Percentiles rank a stretch among this genome's conserved stretches.
phyloP scores from a whole-genome alignment of 2,888 invertebrate species.

The Conomelus anceps region DNA sequence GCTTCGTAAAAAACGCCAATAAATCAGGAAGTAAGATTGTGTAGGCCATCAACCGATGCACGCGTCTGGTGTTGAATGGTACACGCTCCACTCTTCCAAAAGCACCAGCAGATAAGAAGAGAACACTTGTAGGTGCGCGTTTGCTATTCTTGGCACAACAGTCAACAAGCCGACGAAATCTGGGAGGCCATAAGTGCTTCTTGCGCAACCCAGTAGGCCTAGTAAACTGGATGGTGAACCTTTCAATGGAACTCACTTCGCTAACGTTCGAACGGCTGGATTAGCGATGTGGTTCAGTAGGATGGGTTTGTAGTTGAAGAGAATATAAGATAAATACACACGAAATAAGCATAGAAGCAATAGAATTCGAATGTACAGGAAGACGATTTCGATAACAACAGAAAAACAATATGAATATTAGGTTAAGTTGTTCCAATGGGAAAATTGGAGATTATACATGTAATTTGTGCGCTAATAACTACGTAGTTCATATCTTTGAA shows the following conservation, averaged over 20 bases:
- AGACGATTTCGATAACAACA: too few relatives aligned
- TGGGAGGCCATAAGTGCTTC: neutral
- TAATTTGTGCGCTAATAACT: too few relatives aligned
- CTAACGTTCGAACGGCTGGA: neutral
- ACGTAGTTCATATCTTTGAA: too few relatives aligned
- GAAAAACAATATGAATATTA: too few relatives aligned
- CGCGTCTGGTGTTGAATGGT: neutral
- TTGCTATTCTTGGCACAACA: neutral
- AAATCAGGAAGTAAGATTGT: neutral
- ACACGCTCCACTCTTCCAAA: neutral
- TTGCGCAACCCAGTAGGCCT: neutral
- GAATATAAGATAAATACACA: too few relatives aligned
- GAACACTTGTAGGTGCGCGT: neutral
- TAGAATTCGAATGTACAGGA: too few relatives aligned
- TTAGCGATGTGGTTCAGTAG: too few relatives aligned
- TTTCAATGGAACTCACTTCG: neutral
- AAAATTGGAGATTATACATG: too few relatives aligned
- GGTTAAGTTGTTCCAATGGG: too few relatives aligned
- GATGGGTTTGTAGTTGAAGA: too few relatives aligned
- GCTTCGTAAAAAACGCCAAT: neutral
- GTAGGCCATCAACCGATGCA: too few relatives aligned
- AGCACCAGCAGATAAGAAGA: neutral
- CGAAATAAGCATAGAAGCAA: too few relatives aligned
- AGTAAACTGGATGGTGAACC: neutral
- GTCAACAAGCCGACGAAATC: neutral